Base-by-base conservation (phyloP, 2,888 invertebrate genomes). In the Acanthococcus lagerstroemiae region DNA sequence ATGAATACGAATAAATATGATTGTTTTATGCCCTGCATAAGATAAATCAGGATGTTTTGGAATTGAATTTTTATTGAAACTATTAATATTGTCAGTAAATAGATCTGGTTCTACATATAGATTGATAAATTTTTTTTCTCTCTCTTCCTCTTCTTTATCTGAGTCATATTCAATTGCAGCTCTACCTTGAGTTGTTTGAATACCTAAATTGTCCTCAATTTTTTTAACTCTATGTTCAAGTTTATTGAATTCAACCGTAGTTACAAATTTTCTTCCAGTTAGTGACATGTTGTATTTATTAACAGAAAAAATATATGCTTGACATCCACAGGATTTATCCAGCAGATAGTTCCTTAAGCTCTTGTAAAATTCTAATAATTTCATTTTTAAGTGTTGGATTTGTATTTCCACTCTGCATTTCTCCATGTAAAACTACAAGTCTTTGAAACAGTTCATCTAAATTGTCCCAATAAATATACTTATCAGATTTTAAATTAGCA, bases 381-480 rank as follows among this genome's bases (percentile, higher is more conserved):
- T 55, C 24, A 24, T 55, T 55, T 55, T n/a, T 55, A 1, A 55
- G 15, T 19, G 25, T 26, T 19, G 25, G 55, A 55, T 55, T 55
- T 19, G 21, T 55, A 55, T 55, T 55, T 55, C 55, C 55, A 55
- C 24, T 24, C 21, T 17, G 9, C 17, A 55, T 17, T 55, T 55
- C 55, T 22, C 55, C 55, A 24, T 55, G 24, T 24, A 55, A 24
- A 25, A 55, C 21, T 17, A 22, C 15, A 15, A 55, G 25, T 24
- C 55, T 55, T 55, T 55, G 24, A 22, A 55, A 55, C 24, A 55
- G 24, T 55, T 55, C 55, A 55, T 55, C 55, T 55, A 55, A 22
- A 55, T 55, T 55, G 24, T 55, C n/a, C 55, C 55, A 55, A 24
- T 55, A 55, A 55, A 55, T 24, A 55, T 55, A 55, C 21, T 55